Conservation (phyloP, 2,888 invertebrate genomes). For the Taphrorychus bicolor region DNA sequence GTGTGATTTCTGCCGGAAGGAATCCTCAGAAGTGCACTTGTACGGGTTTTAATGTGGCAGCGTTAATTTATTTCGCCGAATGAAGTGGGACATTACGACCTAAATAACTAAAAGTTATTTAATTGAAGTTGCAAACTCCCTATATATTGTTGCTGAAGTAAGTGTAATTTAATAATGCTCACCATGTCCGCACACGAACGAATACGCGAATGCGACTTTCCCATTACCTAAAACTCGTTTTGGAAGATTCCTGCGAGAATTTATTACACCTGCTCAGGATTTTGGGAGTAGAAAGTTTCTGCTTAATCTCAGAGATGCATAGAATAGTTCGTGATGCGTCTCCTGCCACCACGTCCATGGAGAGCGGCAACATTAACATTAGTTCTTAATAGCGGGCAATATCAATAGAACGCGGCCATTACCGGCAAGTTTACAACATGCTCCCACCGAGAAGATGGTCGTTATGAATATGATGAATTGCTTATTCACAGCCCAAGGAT, state of each 20-base stretch:
- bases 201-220: neutral
- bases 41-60: conserved; percentile 32
- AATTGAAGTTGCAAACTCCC: conserved; percentile 30
- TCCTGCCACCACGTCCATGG: conserved; percentile 10
- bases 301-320: neutral
- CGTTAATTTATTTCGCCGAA: conserved; percentile 40
- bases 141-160: conserved; percentile 1
- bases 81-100: conserved; percentile 27
- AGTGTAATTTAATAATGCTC: conserved; percentile 15
- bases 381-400: conserved; percentile 29
- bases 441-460: conserved; percentile 21
- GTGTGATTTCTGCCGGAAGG: conserved; percentile 42
- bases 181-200: neutral
- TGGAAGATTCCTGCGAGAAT: conserved; percentile 3
- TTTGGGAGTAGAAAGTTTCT: neutral
- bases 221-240: conserved; percentile 1
- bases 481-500: conserved; percentile 13
- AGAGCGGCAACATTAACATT: conserved; percentile 25
- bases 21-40: conserved; percentile 41
- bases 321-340: neutral
- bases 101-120: conserved; percentile 36
- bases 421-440: conserved; percentile 22
- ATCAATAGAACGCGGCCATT: conserved; percentile 30
- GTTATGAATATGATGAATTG: conserved; percentile 34
- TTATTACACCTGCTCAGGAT: neutral